These are phyloP conservation scores for Leptobrachium leishanense DNA, from an alignment of 2,113 vertebrate species.

Conservation along the genomic window DNA sequence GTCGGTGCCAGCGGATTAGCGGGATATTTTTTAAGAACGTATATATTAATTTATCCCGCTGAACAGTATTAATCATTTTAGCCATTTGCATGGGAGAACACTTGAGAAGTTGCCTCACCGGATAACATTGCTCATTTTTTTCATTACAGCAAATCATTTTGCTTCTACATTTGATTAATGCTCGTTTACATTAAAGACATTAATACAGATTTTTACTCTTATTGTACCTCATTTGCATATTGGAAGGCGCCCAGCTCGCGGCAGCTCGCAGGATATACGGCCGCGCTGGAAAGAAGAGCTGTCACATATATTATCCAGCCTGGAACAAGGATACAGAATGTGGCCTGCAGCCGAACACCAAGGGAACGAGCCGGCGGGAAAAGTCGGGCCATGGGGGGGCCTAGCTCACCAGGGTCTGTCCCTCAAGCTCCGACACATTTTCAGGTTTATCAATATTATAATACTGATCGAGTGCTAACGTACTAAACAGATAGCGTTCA, in stretches of 20 bases:
- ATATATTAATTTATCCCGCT: not conserved
- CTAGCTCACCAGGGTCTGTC: too few species aligned
- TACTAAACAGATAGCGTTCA: too few species aligned
- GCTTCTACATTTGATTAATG: conserved; percentile 16
- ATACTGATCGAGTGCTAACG: too few species aligned
- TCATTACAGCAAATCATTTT: conserved; percentile 24
- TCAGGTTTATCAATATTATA: too few species aligned
- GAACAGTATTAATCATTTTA: conserved; percentile 13
- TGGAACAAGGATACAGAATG: conserved; percentile 2
- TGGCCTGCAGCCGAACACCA: not conserved
- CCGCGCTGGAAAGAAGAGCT: not conserved
- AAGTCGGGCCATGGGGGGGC: too few species aligned
- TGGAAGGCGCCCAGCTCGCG: not conserved
- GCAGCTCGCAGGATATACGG: conserved; percentile 20
- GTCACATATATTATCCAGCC: conserved; percentile 34
- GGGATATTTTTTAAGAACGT: not conserved
- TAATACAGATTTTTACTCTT: conserved; percentile 32
- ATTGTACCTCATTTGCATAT: conserved; percentile 29
- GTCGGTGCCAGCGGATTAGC: not conserved
- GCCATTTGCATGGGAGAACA: not conserved
- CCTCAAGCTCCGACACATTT: too few species aligned
- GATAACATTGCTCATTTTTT: conserved; percentile 28
- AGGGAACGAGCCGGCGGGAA: too few species aligned
- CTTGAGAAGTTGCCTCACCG: not conserved
- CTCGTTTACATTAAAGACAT: conserved; percentile 14